phyloP scores from a whole-genome alignment of 2,113 vertebrate species.

The Trochalopteron elliotii region DNA sequence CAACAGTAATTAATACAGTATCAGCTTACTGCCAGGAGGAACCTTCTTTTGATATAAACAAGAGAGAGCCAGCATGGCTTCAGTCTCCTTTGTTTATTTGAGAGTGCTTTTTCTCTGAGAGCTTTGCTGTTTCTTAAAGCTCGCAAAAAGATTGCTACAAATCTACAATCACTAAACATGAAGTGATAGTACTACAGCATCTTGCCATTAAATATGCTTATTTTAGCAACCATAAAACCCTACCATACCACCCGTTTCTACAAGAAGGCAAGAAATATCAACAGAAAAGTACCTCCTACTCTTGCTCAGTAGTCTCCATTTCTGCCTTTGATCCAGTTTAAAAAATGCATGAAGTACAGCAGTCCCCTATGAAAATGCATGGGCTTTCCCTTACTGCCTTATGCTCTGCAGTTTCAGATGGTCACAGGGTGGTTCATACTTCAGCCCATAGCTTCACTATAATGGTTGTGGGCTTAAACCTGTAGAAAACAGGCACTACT shows the following conservation, averaged over 20 bases:
- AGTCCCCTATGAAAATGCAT: neutral
- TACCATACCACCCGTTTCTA: conserved; percentile 2
- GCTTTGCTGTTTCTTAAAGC: neutral
- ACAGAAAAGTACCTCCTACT: neutral
- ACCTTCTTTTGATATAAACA: neutral
- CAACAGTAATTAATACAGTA: neutral
- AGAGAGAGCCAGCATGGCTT: neutral
- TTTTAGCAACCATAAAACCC: neutral
- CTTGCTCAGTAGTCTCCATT: neutral
- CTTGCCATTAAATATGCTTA: neutral
- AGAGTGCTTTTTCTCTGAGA: neutral
- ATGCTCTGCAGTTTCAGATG: neutral
- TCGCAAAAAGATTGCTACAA: neutral
- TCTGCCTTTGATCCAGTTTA: neutral
- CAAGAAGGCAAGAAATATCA: neutral
- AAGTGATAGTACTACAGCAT: neutral
- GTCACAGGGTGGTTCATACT: neutral
- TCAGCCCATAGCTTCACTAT: neutral
- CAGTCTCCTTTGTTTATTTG: neutral
- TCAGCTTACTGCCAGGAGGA: neutral
- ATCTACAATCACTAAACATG: neutral
- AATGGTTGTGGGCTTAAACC: neutral
- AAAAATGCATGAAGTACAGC: neutral
- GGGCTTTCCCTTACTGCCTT: neutral
- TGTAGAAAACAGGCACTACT: neutral